phyloP scores from a whole-genome alignment of 2,113 vertebrate genomes.

The Clarias batrachus region DNA sequence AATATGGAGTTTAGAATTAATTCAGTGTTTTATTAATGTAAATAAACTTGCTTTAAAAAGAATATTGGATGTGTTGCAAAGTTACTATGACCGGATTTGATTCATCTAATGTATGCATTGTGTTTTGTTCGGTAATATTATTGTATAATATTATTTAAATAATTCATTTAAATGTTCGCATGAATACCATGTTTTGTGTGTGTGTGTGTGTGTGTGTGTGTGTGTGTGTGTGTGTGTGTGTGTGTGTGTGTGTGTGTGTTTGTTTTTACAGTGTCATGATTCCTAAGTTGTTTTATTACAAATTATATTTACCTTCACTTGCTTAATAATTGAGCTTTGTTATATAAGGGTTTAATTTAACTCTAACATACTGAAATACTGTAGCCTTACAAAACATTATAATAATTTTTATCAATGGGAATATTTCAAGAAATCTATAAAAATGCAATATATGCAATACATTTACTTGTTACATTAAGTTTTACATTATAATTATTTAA shows the following conservation, averaged over 20 bases:
- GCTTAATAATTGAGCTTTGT: background rate
- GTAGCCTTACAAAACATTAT: background rate
- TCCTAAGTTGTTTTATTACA: too few relatives aligned
- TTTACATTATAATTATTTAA: background rate
- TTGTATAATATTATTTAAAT: background rate
- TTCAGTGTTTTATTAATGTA: constrained; percentile 42
- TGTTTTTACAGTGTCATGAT: too few relatives aligned
- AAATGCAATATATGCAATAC: background rate
- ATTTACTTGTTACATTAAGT: background rate
- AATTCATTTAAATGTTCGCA: background rate
- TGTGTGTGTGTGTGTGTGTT: too few relatives aligned
- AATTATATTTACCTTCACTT: too few relatives aligned
- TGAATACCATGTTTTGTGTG: background rate
- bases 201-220: too few relatives aligned
- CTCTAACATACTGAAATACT: background rate
- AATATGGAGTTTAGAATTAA: constrained; percentile 37
- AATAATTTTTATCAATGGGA: background rate
- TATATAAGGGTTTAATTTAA: background rate
- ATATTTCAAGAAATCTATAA: background rate
- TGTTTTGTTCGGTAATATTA: background rate
- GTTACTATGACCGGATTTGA: background rate
- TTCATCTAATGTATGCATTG: background rate
- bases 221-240: too few relatives aligned
- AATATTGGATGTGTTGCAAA: background rate
- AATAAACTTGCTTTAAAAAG: constrained; percentile 43